Conservation (phyloP, 2,888 invertebrate species). For the Brenthis daphne region DNA sequence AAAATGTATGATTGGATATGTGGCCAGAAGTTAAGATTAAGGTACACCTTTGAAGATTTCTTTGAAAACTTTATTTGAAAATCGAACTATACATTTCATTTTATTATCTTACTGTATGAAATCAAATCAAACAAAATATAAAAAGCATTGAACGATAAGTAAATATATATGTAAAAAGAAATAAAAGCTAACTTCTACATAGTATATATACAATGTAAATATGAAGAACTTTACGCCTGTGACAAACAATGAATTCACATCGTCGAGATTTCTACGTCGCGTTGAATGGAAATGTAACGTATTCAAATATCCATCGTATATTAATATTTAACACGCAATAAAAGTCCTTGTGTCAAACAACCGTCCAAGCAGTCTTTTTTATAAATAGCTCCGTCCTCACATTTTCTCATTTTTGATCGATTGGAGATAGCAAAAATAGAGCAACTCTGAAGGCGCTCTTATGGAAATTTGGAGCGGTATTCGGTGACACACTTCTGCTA, state of each 20-base stretch:
- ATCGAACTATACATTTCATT: too few relatives aligned
- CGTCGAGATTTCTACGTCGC: not conserved
- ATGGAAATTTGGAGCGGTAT: conserved; percentile 25
- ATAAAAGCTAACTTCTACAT: not conserved
- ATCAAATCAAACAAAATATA: not conserved
- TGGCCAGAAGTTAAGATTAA: too few relatives aligned
- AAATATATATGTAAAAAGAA: not conserved
- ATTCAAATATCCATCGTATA: conserved; percentile 18
- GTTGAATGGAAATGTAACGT: not conserved
- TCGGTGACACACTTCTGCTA: conserved; percentile 19
- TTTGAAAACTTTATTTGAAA: too few relatives aligned
- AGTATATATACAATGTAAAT: conserved; percentile 2
- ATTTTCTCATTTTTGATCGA: conserved; percentile 22
- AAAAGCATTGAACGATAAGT: not conserved
- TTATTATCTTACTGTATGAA: too few relatives aligned
- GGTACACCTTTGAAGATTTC: too few relatives aligned
- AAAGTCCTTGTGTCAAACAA: conserved; percentile 1
- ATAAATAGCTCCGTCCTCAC: conserved; percentile 4
- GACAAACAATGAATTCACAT: not conserved
- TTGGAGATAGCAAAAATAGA: conserved; percentile 16
- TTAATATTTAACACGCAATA: conserved; percentile 29
- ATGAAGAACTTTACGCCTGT: too few relatives aligned
- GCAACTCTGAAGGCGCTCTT: conserved; percentile 13
- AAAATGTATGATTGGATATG: too few relatives aligned
- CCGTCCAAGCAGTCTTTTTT: not conserved